phyloP scores from a whole-genome alignment of 2,797 vertebrate species.

The Pelodytes ibericus region DNA sequence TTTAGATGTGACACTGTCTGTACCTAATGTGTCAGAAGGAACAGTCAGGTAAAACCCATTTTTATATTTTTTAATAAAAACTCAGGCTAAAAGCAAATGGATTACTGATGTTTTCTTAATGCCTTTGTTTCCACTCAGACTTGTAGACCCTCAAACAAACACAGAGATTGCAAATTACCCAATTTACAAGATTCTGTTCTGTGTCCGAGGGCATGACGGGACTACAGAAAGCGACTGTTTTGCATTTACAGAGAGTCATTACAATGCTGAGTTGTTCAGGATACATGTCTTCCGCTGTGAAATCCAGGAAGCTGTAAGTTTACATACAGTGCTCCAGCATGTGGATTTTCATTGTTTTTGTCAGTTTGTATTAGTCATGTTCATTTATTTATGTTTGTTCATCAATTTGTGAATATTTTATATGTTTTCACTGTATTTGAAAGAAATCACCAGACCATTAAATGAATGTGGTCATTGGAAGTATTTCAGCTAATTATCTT shows the following conservation, averaged over 20 bases:
- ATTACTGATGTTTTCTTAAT: neutral
- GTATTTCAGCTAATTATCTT: too few species aligned
- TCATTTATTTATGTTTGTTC: too few species aligned
- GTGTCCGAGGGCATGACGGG: constrained; percentile 94
- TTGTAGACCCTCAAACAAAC: constrained; percentile 91
- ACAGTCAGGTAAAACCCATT: constrained; percentile 84
- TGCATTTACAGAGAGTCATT: constrained; percentile 98
- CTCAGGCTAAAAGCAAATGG: neutral
- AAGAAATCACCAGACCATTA: too few species aligned
- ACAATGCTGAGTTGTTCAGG: constrained; percentile 96
- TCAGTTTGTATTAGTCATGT: too few species aligned
- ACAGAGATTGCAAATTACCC: constrained; percentile 97
- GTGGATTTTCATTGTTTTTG: too few species aligned
- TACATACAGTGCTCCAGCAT: neutral
- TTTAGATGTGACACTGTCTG: constrained; percentile 91
- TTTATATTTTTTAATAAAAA: neutral
- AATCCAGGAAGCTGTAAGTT: constrained; percentile 97
- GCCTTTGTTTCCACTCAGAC: constrained; percentile 68
- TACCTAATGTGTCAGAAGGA: constrained; percentile 96
- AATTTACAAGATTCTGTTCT: constrained; percentile 98
- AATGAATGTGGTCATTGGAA: too few species aligned
- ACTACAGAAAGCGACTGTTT: constrained; percentile 97
- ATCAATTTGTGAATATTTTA: too few species aligned
- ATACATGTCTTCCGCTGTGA: constrained; percentile 98
- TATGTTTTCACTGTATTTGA: too few species aligned